phyloP scores from a whole-genome alignment of 2,797 vertebrate species.

The Hydrolagus colliei region DNA sequence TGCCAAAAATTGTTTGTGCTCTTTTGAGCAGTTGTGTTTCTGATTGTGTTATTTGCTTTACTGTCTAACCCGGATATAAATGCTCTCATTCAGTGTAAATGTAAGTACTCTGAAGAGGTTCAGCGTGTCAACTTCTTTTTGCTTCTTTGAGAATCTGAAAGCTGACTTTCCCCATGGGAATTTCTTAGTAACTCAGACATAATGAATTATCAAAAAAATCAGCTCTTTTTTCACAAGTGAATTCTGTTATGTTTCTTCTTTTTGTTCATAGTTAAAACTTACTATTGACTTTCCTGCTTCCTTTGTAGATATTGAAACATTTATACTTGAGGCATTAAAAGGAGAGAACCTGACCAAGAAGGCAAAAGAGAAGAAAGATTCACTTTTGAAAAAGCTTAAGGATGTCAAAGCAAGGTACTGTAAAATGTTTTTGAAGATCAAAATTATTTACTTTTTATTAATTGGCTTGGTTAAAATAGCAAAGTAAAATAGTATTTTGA shows the following conservation, averaged over 20 bases:
- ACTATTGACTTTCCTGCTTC: constrained; percentile 23
- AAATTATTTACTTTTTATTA: constrained; percentile 35
- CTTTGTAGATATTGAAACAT: constrained; percentile 74
- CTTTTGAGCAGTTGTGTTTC: neutral
- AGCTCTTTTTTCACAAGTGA: neutral
- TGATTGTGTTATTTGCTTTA: neutral
- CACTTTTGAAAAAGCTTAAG: constrained; percentile 78
- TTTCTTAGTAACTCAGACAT: neutral
- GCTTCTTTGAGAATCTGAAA: neutral
- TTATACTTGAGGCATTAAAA: constrained; percentile 72
- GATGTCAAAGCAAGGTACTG: constrained; percentile 72
- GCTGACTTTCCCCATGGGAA: neutral
- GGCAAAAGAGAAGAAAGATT: constrained; percentile 79
- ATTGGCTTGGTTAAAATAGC: constrained; percentile 3
- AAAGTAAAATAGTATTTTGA: constrained; percentile 31
- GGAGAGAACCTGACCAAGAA: constrained; percentile 86
- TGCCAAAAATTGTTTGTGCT: too few species aligned
- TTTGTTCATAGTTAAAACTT: constrained; percentile 42
- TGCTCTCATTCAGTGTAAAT: neutral
- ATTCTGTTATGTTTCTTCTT: constrained; percentile 28
- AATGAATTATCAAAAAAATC: neutral
- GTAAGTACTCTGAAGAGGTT: neutral
- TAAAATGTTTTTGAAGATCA: neutral
- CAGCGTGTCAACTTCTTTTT: neutral
- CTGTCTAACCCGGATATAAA: neutral